Percentiles rank a stretch among this genome's conserved stretches.
Evolutionary conservation across 2,797 vertebrate genomes (phyloP).

Genomic region (Artibeus jamaicensis): DNA sequence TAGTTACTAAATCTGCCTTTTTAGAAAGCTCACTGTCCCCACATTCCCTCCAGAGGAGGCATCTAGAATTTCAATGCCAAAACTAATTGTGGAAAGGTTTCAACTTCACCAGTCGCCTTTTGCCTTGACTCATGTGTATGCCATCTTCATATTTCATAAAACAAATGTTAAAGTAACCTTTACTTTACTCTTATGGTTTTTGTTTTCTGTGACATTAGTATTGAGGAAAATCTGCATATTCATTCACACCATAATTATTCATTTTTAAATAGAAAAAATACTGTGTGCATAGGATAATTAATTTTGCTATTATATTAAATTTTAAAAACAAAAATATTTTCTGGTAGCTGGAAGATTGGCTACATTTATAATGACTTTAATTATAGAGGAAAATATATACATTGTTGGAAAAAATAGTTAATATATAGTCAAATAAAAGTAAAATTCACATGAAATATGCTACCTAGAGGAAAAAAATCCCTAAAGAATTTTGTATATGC

Average conservation of each 20-base stretch:
- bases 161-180: not conserved
- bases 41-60: not conserved
- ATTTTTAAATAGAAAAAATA: not conserved
- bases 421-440: not conserved
- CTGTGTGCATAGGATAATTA: not conserved
- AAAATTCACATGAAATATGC: constrained; percentile 1
- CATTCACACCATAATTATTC: not conserved
- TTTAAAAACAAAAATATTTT: not conserved
- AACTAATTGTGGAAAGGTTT: not conserved
- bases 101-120: not conserved
- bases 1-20: not conserved
- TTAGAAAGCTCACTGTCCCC: not conserved
- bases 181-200: not conserved
- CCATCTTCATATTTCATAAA: not conserved
- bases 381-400: not conserved
- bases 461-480: not conserved
- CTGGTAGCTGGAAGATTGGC: not conserved
- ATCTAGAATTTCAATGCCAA: not conserved
- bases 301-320: not conserved
- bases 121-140: not conserved
- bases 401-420: not conserved
- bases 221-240: not conserved
- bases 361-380: not conserved
- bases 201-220: not conserved
- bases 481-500: not conserved